These are phyloP conservation scores for Noctua janthe DNA, from an alignment of 2,888 invertebrate genomes.

Conservation along the genomic window DNA sequence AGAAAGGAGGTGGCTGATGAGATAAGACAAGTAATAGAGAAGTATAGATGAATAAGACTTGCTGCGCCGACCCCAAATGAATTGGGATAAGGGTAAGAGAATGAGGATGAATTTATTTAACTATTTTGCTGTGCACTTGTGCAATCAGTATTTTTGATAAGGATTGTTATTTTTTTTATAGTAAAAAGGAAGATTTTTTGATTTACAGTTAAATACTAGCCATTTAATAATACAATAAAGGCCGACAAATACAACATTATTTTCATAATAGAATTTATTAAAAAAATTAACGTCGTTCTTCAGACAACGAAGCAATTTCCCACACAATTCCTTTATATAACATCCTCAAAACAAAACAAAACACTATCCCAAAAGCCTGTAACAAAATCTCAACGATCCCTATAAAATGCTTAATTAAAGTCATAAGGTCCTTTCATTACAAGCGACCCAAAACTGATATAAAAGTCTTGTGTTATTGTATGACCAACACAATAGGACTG, in stretches of 20 bases:
- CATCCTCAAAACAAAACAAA: conserved; percentile 39
- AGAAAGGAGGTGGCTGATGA: too few relatives aligned
- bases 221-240: not conserved
- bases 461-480: conserved; percentile 62
- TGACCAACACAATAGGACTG: conserved; percentile 55
- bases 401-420: conserved; percentile 63
- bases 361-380: conserved; percentile 27
- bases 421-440: conserved; percentile 48
- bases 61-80: too few relatives aligned
- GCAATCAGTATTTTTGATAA: too few relatives aligned
- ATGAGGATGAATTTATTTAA: too few relatives aligned
- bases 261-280: not conserved
- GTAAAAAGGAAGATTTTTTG: too few relatives aligned
- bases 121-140: too few relatives aligned
- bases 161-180: too few relatives aligned
- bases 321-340: not conserved
- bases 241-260: not conserved
- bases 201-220: too few relatives aligned
- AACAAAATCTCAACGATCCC: conserved; percentile 43
- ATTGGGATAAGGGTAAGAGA: too few relatives aligned
- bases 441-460: conserved; percentile 54
- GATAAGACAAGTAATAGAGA: too few relatives aligned
- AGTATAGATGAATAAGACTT: too few relatives aligned
- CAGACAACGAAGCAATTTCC: not conserved
- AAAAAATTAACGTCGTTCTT: not conserved